A percentile compares a stretch with the other conserved stretches of the same genome.
phyloP scores from a whole-genome alignment of 2,888 invertebrate genomes.

The Tortrix viridana region DNA sequence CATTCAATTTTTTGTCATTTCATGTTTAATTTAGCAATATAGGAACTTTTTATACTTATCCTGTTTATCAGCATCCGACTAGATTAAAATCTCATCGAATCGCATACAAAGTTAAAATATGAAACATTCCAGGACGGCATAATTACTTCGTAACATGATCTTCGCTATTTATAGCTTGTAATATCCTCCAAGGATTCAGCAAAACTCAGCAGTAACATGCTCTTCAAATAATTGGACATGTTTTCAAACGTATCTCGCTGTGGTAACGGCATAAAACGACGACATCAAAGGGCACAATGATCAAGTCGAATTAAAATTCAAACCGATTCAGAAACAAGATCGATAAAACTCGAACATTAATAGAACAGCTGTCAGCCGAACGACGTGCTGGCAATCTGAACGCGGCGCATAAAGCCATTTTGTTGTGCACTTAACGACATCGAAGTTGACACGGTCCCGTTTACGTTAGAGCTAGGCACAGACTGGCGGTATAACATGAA shows the following conservation, averaged over 20 bases:
- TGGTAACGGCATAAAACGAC: constrained; percentile 46
- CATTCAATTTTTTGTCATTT: too few relatives aligned
- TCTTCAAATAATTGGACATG: constrained; percentile 21
- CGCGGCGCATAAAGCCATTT: constrained; percentile 60
- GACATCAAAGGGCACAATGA: constrained; percentile 52
- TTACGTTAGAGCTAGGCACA: constrained; percentile 45
- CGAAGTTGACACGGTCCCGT: constrained; percentile 48
- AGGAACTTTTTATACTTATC: neutral
- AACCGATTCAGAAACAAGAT: constrained; percentile 57
- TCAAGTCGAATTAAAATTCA: constrained; percentile 69
- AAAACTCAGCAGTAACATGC: constrained; percentile 10
- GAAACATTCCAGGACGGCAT: constrained; percentile 10
- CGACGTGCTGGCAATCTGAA: constrained; percentile 55
- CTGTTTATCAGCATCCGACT: neutral
- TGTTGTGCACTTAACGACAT: constrained; percentile 68
- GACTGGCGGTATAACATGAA: constrained; percentile 38
- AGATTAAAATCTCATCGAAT: constrained; percentile 6
- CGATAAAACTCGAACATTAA: constrained; percentile 66
- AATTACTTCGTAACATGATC: constrained; percentile 32
- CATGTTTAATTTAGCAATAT: neutral
- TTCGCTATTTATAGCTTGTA: constrained; percentile 16
- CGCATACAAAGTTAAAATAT: constrained; percentile 13
- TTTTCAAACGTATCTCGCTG: constrained; percentile 30
- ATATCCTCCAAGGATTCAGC: constrained; percentile 1
- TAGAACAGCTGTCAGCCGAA: constrained; percentile 53